phyloP scores from a whole-genome alignment of 2,113 vertebrate species.

The Nestor notabilis region DNA sequence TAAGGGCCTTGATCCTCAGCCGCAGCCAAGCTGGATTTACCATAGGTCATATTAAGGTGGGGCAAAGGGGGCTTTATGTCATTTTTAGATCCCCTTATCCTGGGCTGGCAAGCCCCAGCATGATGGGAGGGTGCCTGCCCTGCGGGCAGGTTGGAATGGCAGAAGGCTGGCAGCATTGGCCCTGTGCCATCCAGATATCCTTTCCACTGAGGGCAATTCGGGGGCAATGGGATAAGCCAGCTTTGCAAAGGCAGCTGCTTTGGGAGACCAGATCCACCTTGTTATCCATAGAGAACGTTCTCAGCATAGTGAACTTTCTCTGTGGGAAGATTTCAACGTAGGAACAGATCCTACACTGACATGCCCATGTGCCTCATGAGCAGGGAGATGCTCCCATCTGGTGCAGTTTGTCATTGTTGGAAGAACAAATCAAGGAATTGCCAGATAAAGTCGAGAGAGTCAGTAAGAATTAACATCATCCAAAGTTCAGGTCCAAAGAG shows the following conservation, averaged over 20 bases:
- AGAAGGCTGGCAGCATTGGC: constrained; percentile 10
- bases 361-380: rapidly evolving
- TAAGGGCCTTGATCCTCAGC: constrained; percentile 58
- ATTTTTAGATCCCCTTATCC: constrained; percentile 66
- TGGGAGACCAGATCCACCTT: background rate
- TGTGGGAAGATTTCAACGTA: background rate
- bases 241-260: constrained; percentile 55
- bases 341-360: background rate
- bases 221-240: constrained; percentile 51
- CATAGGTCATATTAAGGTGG: constrained; percentile 38
- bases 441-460: background rate
- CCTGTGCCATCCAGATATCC: background rate
- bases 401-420: background rate
- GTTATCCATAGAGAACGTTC: background rate
- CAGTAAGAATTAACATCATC: background rate
- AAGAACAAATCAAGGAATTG: background rate
- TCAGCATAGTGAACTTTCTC: constrained; percentile 21
- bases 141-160: background rate
- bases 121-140: background rate
- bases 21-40: constrained; percentile 64
- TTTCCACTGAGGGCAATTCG: background rate
- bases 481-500: background rate
- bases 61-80: constrained; percentile 58
- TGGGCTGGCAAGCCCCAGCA: background rate
- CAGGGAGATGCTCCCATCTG: background rate